Evolutionary conservation across 1,140 invertebrate species (phyloP), one percentile per base, ranked within the genome.

Genomic region (Saccostrea echinata): DNA sequence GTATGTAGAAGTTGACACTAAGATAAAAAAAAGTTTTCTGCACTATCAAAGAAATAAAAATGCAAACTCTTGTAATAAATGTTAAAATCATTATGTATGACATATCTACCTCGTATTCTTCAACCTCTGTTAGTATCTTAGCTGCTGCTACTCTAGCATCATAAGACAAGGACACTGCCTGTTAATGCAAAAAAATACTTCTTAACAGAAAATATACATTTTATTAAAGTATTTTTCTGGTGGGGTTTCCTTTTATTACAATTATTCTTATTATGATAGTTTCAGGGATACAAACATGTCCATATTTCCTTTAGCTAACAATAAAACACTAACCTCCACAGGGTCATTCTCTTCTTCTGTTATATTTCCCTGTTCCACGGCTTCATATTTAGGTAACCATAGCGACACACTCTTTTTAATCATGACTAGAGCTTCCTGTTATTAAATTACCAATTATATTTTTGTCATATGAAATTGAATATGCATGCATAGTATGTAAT

Each of bases 81-180:
- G 13, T 6, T 30, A 76, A 0, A 43, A 43, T 6, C 35, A 30
- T 76, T 24, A 51, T 64, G 18, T 57, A 24, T n/a, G n/a, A n/a
- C n/a, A n/a, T 24, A 82, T 86, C 84, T 90, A 94, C 94, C 86
- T 95, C 93, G 91, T 91, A 94, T 84, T 95, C 92, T 90, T 94
- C 93, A 3, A 94, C 91, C 92, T 95, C 95, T 71, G 94, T 94
- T 33, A 95, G 87, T 55, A 94, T 92, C 88, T 94, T 94, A 24
- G 92, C 91, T 71, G 93, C 90, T 43, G 94, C 90, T 80, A 94
- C 92, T 88, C 94, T 90, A 1, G 92, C 89, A 68, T 91, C 89
- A 88, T 89, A 93, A 6, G 86, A 86, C 27, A 93, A 24, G 21
- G 93, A 86, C 21, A 92, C 91, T 35, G 84, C 30, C 93, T 92